These are phyloP conservation scores for Candidula unifasciata DNA, from an alignment of 2,888 invertebrate genomes.

Conservation along the genomic window DNA sequence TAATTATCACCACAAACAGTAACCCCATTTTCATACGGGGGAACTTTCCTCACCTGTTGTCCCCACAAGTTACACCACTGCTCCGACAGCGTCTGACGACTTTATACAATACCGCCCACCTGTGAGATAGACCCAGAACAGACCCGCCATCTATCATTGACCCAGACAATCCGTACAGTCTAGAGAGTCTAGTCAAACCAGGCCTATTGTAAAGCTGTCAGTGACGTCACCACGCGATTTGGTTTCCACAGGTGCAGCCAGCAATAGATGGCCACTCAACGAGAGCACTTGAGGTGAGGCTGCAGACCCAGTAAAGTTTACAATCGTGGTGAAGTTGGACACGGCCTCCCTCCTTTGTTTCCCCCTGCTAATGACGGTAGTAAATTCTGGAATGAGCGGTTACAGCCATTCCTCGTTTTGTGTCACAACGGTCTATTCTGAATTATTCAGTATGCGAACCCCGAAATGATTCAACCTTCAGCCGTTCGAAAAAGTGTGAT, in stretches of 20 bases:
- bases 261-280: conserved; percentile 26
- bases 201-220: conserved; percentile 35
- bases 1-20: too few species aligned
- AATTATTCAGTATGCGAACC: too few species aligned
- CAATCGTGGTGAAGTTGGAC: not conserved
- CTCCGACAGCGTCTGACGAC: too few species aligned
- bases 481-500: too few species aligned
- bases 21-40: too few species aligned
- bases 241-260: conserved; percentile 32
- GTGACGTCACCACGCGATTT: conserved; percentile 25
- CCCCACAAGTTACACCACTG: too few species aligned
- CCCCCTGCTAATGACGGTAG: not conserved
- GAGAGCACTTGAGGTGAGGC: not conserved
- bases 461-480: too few species aligned
- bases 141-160: too few species aligned
- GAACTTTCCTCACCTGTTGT: too few species aligned
- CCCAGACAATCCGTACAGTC: not conserved
- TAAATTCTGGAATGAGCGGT: too few species aligned
- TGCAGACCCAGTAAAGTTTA: conserved; percentile 7
- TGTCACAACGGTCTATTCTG: too few species aligned
- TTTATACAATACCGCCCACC: not conserved
- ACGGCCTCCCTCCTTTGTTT: conserved; percentile 28
- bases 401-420: too few species aligned
- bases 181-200: not conserved
- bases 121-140: not conserved